Percentiles rank a stretch among this genome's conserved stretches.
These are phyloP conservation scores for Emydura subglobosa DNA, from an alignment of 2,113 vertebrate species.

Conservation along the genomic window DNA sequence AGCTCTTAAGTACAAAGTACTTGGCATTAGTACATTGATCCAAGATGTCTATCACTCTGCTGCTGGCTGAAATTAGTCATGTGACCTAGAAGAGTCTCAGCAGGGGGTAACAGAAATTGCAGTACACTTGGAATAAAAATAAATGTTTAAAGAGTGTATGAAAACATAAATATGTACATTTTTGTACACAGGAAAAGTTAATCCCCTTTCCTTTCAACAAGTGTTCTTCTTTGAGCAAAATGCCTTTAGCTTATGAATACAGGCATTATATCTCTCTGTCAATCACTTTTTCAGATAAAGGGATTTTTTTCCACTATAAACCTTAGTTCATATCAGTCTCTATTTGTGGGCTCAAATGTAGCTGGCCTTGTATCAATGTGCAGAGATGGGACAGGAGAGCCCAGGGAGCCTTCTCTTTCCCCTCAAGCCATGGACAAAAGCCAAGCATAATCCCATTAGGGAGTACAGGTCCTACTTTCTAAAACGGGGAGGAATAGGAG, in stretches of 20 bases:
- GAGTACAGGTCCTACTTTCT: not conserved
- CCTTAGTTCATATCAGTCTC: not conserved
- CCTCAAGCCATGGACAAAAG: not conserved
- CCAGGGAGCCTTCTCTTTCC: constrained; percentile 13
- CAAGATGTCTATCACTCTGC: not conserved
- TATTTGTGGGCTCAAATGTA: not conserved
- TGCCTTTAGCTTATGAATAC: not conserved
- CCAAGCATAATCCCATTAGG: not conserved
- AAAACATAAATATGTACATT: not conserved
- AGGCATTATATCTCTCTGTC: not conserved
- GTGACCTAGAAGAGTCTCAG: not conserved
- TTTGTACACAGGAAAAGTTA: fast-evolving
- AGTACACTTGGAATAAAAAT: not conserved
- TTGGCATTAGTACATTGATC: not conserved
- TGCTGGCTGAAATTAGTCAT: not conserved
- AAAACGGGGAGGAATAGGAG: fast-evolving
- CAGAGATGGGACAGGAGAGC: not conserved
- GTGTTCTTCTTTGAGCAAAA: not conserved
- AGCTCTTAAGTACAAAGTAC: not conserved
- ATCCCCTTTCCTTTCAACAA: not conserved
- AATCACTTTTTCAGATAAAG: not conserved
- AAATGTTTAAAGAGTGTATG: not conserved
- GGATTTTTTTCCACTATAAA: not conserved
- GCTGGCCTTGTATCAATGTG: not conserved
- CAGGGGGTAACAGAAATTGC: not conserved